phyloP scores from a whole-genome alignment of 2,888 invertebrate genomes.

The Anagyrus pseudococci region DNA sequence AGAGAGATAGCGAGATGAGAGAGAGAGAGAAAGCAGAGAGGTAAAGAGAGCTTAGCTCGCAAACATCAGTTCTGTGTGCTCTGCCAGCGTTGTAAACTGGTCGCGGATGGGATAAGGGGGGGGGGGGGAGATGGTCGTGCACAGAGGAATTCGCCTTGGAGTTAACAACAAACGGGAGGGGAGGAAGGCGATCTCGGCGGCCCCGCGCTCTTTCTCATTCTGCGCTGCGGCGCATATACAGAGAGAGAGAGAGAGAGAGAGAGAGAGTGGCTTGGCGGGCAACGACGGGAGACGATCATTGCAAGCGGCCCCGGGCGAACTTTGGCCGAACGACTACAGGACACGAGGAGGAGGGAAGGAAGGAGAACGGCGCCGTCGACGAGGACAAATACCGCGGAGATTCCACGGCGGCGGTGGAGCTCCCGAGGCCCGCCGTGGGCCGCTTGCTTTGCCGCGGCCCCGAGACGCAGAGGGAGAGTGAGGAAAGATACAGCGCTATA shows the following conservation, averaged over 20 bases:
- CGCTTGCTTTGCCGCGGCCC: conserved; percentile 9
- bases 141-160: conserved; percentile 34
- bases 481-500: too few relatives aligned
- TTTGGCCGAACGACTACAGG: conserved; percentile 20
- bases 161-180: conserved; percentile 37
- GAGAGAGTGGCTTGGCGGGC: not conserved
- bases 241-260: too few relatives aligned
- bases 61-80: too few relatives aligned
- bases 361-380: not conserved
- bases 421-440: not conserved
- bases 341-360: too few relatives aligned
- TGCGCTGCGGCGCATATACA: not conserved
- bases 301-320: conserved; percentile 36
- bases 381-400: conserved; percentile 39
- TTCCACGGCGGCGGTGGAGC: conserved; percentile 15
- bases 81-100: too few relatives aligned
- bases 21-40: too few relatives aligned
- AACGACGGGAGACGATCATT: conserved; percentile 40
- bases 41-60: too few relatives aligned
- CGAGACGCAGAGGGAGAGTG: not conserved
- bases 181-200: not conserved
- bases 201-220: conserved; percentile 9
- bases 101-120: too few relatives aligned
- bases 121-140: not conserved
- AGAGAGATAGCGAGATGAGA: too few relatives aligned